Percentiles rank a stretch among this genome's conserved stretches.
Evolutionary conservation across 1,140 invertebrate species (phyloP).

Genomic region (Euborellia annulipes): DNA sequence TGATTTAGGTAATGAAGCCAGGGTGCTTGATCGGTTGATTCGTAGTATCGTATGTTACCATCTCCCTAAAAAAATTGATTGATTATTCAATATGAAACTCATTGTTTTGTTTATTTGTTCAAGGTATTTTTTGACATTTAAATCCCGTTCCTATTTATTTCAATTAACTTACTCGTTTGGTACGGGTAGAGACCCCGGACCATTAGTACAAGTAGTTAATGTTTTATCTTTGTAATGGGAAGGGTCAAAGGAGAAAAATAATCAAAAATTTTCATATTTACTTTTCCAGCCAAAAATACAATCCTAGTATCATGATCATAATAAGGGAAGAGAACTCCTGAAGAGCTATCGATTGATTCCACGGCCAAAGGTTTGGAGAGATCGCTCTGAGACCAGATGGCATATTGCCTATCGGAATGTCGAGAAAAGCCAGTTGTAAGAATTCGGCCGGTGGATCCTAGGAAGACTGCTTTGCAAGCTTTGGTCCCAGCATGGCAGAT

Average conservation of each 20-base stretch:
- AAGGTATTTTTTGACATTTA: too few relatives aligned
- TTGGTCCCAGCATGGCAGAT: constrained; percentile 73
- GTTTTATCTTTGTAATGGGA: too few relatives aligned
- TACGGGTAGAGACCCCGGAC: too few relatives aligned
- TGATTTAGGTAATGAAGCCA: constrained; percentile 82
- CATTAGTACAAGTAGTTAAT: too few relatives aligned
- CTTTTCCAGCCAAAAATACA: constrained; percentile 67
- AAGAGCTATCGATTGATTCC: constrained; percentile 80
- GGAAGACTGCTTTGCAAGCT: constrained; percentile 76
- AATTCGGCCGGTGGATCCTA: constrained; percentile 56
- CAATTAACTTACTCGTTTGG: too few relatives aligned
- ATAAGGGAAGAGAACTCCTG: constrained; percentile 82
- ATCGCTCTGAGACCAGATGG: constrained; percentile 74
- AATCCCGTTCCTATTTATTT: too few relatives aligned
- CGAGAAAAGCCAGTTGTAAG: constrained; percentile 83
- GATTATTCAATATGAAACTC: too few relatives aligned
- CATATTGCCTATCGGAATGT: constrained; percentile 75
- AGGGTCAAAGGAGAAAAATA: too few relatives aligned
- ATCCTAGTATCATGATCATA: constrained; percentile 86
- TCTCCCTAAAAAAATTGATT: constrained; percentile 68
- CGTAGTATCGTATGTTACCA: constrained; percentile 89
- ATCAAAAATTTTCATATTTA: too few relatives aligned
- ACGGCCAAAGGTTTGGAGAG: constrained; percentile 54
- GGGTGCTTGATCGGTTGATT: constrained; percentile 69
- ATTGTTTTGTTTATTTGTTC: too few relatives aligned